Evolutionary conservation across 2,888 invertebrate species (phyloP).

Genomic region (Exephanes ischioxanthus): DNA sequence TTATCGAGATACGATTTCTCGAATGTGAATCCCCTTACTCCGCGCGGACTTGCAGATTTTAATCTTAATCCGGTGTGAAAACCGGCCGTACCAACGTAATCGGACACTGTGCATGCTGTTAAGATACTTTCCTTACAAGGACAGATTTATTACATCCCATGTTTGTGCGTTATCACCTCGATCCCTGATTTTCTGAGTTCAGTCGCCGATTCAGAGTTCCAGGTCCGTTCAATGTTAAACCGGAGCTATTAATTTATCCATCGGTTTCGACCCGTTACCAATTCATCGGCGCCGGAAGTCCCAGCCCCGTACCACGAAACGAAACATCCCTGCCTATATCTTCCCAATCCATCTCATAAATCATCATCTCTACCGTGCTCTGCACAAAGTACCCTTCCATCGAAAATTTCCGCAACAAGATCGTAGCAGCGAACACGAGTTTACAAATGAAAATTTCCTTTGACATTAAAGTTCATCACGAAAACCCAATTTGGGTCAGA

Average conservation of each 20-base stretch:
- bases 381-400: not conserved
- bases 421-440: not conserved
- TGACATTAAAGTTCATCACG: not conserved
- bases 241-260: not conserved
- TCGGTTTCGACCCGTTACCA: not conserved
- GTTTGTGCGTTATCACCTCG: not conserved
- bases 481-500: not conserved
- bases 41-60: not conserved
- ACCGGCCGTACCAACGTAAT: not conserved
- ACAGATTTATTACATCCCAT: not conserved
- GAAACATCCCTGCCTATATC: not conserved
- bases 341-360: not conserved
- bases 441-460: not conserved
- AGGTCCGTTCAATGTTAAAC: not conserved
- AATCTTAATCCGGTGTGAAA: not conserved
- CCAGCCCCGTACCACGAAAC: not conserved
- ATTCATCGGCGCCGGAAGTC: not conserved
- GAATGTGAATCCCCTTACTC: too few relatives aligned
- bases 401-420: not conserved
- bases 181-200: not conserved
- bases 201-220: not conserved
- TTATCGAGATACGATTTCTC: too few relatives aligned
- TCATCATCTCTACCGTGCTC: not conserved
- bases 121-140: not conserved
- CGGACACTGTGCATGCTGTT: not conserved